A percentile compares a stretch with the other conserved stretches of the same genome.
These are phyloP conservation scores for Camponotus floridanus DNA, from an alignment of 1,140 invertebrate species.

Conservation along the genomic window DNA sequence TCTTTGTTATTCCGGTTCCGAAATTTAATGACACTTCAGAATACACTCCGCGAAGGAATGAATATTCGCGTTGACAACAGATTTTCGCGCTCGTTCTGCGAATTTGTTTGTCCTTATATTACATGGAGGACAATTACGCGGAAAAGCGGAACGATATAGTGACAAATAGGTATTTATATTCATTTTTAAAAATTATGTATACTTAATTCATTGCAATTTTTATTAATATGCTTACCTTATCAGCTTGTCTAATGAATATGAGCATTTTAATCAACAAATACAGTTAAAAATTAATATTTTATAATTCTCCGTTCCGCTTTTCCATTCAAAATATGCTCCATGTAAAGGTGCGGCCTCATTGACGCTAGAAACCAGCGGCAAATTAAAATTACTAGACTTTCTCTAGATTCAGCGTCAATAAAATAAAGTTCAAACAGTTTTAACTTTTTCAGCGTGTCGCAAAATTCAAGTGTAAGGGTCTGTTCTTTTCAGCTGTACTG, in stretches of 20 bases:
- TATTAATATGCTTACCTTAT: slow-evolving; percentile 7
- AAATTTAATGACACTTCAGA: background rate
- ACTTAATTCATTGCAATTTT: slow-evolving; percentile 15
- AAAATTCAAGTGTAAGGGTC: too few relatives aligned
- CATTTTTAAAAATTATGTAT: background rate
- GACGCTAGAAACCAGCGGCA: too few relatives aligned
- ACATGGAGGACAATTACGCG: slow-evolving; percentile 9
- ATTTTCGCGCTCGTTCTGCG: background rate
- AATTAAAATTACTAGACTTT: too few relatives aligned
- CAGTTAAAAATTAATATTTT: slow-evolving; percentile 21
- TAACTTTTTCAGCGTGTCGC: too few relatives aligned
- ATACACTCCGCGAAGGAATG: too few relatives aligned
- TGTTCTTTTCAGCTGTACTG: too few relatives aligned
- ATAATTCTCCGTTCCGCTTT: slow-evolving; percentile 12
- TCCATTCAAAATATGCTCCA: background rate
- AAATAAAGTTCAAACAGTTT: too few relatives aligned
- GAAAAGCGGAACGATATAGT: background rate
- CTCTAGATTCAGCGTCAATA: too few relatives aligned
- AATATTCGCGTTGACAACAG: too few relatives aligned
- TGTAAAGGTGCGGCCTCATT: too few relatives aligned
- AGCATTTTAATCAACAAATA: slow-evolving; percentile 12
- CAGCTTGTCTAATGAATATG: background rate
- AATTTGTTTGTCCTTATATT: slow-evolving; percentile 17
- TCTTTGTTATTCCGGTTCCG: background rate
- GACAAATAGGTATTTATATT: background rate